Evolutionary conservation across 2,113 vertebrate genomes (phyloP).

Genomic region (Pedetes capensis): DNA sequence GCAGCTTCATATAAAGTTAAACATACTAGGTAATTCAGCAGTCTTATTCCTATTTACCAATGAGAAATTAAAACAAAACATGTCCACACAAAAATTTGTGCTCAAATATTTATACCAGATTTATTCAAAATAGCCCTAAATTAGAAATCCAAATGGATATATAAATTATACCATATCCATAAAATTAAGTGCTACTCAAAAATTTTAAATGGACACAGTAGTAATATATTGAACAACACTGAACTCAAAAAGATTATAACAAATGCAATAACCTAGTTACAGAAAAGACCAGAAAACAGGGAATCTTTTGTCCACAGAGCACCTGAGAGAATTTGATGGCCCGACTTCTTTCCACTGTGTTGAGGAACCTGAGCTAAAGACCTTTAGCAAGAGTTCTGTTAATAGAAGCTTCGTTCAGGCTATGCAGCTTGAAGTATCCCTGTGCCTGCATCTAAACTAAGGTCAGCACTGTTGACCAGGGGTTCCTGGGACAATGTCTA

Average conservation of each 20-base stretch:
- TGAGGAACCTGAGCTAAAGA: not conserved
- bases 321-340: not conserved
- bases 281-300: not conserved
- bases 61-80: constrained; percentile 10
- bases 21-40: not conserved
- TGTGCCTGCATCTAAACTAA: not conserved
- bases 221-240: not conserved
- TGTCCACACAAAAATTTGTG: not conserved
- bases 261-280: not conserved
- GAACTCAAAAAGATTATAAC: not conserved
- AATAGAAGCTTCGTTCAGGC: not conserved
- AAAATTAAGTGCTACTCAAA: not conserved
- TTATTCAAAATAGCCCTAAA: constrained; percentile 33
- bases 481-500: not conserved
- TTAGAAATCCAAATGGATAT: not conserved
- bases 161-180: not conserved
- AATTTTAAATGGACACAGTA: not conserved
- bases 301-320: not conserved
- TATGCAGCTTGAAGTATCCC: not conserved
- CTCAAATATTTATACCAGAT: not conserved
- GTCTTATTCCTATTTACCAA: not conserved
- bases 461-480: too few relatives aligned
- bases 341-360: not conserved
- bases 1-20: constrained; percentile 23
- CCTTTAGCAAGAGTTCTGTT: not conserved